phyloP scores from a whole-genome alignment of 2,888 invertebrate genomes.

The Lasioglossum vierecki region DNA sequence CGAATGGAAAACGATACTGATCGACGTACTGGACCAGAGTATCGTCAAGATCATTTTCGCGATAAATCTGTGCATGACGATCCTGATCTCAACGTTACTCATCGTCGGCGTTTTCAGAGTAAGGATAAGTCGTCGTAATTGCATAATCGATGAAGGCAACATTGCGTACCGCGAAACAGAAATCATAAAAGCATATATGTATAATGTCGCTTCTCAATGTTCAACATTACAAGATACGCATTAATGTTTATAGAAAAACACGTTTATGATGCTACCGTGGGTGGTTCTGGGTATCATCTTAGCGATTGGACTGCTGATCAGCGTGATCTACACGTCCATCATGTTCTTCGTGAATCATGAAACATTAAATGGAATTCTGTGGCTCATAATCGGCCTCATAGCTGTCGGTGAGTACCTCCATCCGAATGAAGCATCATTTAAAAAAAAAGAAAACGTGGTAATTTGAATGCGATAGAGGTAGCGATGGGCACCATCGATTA shows the following conservation, averaged over 20 bases:
- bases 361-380: conserved; percentile 86
- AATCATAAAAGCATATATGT: neutral
- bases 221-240: neutral
- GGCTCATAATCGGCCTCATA: conserved; percentile 87
- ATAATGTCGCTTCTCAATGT: neutral
- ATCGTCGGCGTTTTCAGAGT: conserved; percentile 91
- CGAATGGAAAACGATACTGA: conserved; percentile 91
- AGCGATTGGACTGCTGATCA: conserved; percentile 90
- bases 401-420: conserved; percentile 85
- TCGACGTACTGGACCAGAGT: conserved; percentile 89
- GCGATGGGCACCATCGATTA: too few species aligned
- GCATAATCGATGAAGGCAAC: neutral
- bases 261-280: conserved; percentile 94
- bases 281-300: conserved; percentile 92
- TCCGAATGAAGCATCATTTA: neutral
- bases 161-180: neutral
- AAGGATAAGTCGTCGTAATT: conserved; percentile 73
- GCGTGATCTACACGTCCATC: conserved; percentile 91
- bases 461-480: too few species aligned
- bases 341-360: conserved; percentile 89
- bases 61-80: conserved; percentile 92
- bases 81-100: conserved; percentile 91
- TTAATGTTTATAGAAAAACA: conserved; percentile 88
- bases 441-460: too few species aligned
- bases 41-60: conserved; percentile 91